phyloP scores from a whole-genome alignment of 1,140 invertebrate species.

The Drosophila persimilis region DNA sequence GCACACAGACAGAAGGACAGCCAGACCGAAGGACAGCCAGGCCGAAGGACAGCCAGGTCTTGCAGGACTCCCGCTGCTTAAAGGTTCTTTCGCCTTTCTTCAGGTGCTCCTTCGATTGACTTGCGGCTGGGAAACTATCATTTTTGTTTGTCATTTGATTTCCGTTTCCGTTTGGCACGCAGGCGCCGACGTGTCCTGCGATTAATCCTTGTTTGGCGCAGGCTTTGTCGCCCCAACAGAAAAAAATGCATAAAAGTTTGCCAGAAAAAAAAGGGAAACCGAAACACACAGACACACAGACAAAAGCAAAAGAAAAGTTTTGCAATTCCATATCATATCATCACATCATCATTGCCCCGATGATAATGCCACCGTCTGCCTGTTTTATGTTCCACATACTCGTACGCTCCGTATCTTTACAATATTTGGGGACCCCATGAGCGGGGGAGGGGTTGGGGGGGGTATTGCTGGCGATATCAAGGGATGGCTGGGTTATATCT shows the following conservation, averaged over 20 bases:
- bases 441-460: background rate
- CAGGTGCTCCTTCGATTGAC: slow-evolving; percentile 31
- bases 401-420: slow-evolving; percentile 50
- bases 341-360: slow-evolving; percentile 75
- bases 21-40: slow-evolving; percentile 3
- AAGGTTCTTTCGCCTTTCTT: slow-evolving; percentile 29
- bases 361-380: slow-evolving; percentile 65
- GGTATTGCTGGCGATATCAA: background rate
- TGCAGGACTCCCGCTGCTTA: background rate
- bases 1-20: slow-evolving; percentile 14
- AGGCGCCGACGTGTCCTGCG: slow-evolving; percentile 64
- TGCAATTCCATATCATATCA: slow-evolving; percentile 79
- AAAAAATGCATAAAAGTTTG: slow-evolving; percentile 57
- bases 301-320: slow-evolving; percentile 64
- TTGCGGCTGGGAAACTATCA: slow-evolving; percentile 1
- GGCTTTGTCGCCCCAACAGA: slow-evolving; percentile 48
- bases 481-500: slow-evolving; percentile 10
- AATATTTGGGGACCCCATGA: slow-evolving; percentile 22
- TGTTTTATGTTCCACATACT: slow-evolving; percentile 59
- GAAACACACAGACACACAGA: slow-evolving; percentile 1
- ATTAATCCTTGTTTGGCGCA: slow-evolving; percentile 64
- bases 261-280: slow-evolving; percentile 26
- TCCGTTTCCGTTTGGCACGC: slow-evolving; percentile 57
- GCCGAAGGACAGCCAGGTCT: background rate
- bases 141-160: slow-evolving; percentile 33